Evolutionary conservation across 1,140 invertebrate species (phyloP).

Genomic region (Bactericera cockerelli): DNA sequence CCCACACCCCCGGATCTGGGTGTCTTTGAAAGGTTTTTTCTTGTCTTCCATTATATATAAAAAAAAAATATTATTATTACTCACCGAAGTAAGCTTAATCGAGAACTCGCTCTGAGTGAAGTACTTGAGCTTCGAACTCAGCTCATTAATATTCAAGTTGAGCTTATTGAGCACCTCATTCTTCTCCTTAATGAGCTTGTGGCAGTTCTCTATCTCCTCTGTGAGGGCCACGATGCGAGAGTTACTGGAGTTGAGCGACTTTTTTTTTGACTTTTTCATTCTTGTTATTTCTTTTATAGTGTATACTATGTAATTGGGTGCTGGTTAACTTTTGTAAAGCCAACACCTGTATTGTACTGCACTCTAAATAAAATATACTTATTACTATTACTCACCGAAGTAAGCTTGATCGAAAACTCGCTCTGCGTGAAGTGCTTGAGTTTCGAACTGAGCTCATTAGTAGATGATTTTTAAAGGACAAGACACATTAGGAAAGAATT

Average conservation of each 20-base stretch:
- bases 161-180: not conserved
- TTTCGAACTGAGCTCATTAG: not conserved
- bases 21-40: too few relatives aligned
- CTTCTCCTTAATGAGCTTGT: not conserved
- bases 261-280: too few relatives aligned
- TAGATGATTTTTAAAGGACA: too few relatives aligned
- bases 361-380: too few relatives aligned
- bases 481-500: too few relatives aligned
- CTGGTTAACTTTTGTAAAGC: too few relatives aligned
- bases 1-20: too few relatives aligned
- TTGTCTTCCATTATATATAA: too few relatives aligned
- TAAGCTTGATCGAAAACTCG: not conserved
- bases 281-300: too few relatives aligned
- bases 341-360: too few relatives aligned
- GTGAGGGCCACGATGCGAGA: not conserved
- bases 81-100: not conserved
- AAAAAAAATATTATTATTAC: too few relatives aligned
- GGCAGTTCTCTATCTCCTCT: not conserved
- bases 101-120: constrained; percentile 1
- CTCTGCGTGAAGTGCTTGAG: not conserved
- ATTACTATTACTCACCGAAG: not conserved
- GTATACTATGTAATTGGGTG: too few relatives aligned
- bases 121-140: not conserved
- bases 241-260: not conserved
- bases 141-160: not conserved